Base-by-base conservation (phyloP, 2,797 vertebrate genomes). In the Siniperca scherzeri region DNA sequence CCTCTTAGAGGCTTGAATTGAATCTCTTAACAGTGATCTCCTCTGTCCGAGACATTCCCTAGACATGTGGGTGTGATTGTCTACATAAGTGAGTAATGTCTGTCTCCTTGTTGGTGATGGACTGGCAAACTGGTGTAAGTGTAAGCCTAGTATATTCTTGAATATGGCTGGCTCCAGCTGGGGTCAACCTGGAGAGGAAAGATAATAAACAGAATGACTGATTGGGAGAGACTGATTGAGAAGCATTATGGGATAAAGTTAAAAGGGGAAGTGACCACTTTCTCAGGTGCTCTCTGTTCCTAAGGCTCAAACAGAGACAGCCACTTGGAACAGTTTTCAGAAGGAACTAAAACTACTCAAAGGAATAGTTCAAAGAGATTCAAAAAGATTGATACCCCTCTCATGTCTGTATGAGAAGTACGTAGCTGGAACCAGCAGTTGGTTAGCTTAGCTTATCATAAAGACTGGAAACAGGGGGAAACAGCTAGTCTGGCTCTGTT, bases 11-110 rank as follows among this genome's bases (percentile, higher is more conserved):
- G 53, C 66, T 60, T 70, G 19, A 56, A 44, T 25, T 55, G 14
- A 72, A 75, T 27, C 38, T 57, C 48, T 21, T 11, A 36, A 40
- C 65, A 61, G 52, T 52, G 79, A 59, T 65, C 65, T 38, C 62
- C 68, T 70, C 36, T 56, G 30, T 74, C 33, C 71, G 62, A 82
- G 84, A 88, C 82, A 74, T 53, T 60, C 44, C 70, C 70, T 22
- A 93, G 79, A 87, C 74, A 22, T 57, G 82, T 80, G 86, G 75
- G 82, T 68, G 88, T 70, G 61, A 60, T 13, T 30, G 66, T 81
- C 72, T 33, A 16, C 59, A 52, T 33, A 9, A 21, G 73, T 53
- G 66, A 82, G 25, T 57, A 73, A 67, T 72, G 46, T 85, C 62
- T 59, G 36, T 87, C 70, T 84, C 33, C 52, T 72, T 11, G 14